phyloP scores from a whole-genome alignment of 2,888 invertebrate genomes.

The Perdita meconis region DNA sequence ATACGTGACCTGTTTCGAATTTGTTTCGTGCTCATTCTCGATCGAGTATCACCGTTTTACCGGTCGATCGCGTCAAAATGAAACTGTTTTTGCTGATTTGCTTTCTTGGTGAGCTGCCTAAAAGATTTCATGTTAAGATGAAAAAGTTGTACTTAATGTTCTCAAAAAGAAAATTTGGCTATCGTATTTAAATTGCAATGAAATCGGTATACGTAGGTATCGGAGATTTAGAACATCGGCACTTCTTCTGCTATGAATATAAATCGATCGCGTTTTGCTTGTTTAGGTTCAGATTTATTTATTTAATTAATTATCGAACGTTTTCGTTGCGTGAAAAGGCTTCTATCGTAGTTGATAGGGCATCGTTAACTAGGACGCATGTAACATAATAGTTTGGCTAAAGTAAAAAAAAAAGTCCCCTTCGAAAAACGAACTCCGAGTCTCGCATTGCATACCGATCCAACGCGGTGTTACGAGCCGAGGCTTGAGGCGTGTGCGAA shows the following conservation, averaged over 20 bases:
- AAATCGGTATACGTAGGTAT: too few species aligned
- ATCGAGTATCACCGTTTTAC: background rate
- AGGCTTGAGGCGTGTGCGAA: too few species aligned
- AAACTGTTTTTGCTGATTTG: slow-evolving; percentile 35
- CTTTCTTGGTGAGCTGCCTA: slow-evolving; percentile 6
- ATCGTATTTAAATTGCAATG: too few species aligned
- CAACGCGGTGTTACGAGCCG: too few species aligned
- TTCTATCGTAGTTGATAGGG: background rate
- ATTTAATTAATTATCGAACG: background rate
- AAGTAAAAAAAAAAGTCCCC: background rate
- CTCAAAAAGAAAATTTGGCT: too few species aligned
- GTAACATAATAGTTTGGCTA: background rate
- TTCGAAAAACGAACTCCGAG: background rate
- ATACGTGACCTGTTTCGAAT: slow-evolving; percentile 45
- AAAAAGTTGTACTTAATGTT: too few species aligned
- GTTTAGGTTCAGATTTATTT: too few species aligned
- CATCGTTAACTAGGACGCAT: background rate
- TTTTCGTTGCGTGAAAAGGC: background rate
- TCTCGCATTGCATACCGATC: background rate
- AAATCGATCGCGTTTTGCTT: too few species aligned
- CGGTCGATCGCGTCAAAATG: slow-evolving; percentile 31
- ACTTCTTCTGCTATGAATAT: too few species aligned
- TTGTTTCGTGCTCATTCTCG: slow-evolving; percentile 36
- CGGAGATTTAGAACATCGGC: too few species aligned
- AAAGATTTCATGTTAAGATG: too few species aligned